Conservation (phyloP, 2,113 vertebrate genomes). For the Pristiophorus japonicus region DNA sequence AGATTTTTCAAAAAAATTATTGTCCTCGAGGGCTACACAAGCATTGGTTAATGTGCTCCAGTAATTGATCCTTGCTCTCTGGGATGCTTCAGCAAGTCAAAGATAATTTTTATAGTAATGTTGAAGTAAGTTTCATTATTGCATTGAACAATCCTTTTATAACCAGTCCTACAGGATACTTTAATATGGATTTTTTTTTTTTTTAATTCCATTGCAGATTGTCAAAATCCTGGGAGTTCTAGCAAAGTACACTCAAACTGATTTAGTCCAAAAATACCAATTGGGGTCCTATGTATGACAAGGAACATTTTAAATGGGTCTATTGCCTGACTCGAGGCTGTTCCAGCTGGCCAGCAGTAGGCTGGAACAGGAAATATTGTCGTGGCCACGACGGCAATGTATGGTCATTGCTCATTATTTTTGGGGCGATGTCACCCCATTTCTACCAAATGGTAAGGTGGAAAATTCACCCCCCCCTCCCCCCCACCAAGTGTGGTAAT, state of each 20-base stretch:
- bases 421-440: not conserved
- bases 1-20: not conserved
- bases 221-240: not conserved
- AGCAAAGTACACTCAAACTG: not conserved
- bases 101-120: not conserved
- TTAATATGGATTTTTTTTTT: not conserved
- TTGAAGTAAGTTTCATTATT: constrained; percentile 1
- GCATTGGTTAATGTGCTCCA: not conserved
- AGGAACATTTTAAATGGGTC: not conserved
- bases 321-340: not conserved
- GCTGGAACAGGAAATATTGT: not conserved
- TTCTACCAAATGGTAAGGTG: not conserved
- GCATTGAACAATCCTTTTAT: not conserved
- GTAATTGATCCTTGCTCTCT: not conserved
- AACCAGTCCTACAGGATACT: not conserved
- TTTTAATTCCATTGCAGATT: not conserved
- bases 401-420: too few species aligned
- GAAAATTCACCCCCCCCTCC: not conserved
- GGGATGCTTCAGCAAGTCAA: not conserved
- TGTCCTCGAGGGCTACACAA: too few species aligned
- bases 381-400: not conserved
- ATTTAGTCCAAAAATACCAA: not conserved
- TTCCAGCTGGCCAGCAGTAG: not conserved
- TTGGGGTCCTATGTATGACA: not conserved
- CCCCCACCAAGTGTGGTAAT: not conserved